These are phyloP conservation scores for Melitaea cinxia DNA, from an alignment of 1,140 invertebrate species.

Conservation along the genomic window DNA sequence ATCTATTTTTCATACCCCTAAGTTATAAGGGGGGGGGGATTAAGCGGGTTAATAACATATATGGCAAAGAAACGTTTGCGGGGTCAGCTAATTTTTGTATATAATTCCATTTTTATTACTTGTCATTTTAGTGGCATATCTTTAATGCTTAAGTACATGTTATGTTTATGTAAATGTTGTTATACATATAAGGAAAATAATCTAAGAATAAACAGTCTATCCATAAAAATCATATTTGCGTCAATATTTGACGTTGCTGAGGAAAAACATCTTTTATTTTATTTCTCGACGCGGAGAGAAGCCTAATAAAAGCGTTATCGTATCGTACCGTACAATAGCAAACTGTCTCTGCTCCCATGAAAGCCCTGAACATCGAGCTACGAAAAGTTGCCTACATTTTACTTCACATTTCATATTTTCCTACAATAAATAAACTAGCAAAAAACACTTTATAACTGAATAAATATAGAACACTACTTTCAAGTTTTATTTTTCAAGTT, in stretches of 20 bases:
- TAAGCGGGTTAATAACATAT: too few relatives aligned
- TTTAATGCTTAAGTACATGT: too few relatives aligned
- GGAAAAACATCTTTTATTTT: constrained; percentile 48
- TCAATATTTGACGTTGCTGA: constrained; percentile 26
- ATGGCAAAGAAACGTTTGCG: too few relatives aligned
- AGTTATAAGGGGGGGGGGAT: too few relatives aligned
- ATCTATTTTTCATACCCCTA: too few relatives aligned
- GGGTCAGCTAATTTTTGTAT: too few relatives aligned
- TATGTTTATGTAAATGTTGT: too few relatives aligned
- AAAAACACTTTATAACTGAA: too few relatives aligned
- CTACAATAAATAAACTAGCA: neutral
- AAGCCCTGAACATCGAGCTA: constrained; percentile 46
- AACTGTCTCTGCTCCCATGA: constrained; percentile 69
- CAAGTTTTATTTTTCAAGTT: too few relatives aligned
- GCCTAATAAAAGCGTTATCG: constrained; percentile 76
- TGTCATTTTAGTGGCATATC: too few relatives aligned
- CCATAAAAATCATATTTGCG: constrained; percentile 27
- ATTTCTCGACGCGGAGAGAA: constrained; percentile 41
- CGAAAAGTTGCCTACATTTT: constrained; percentile 21
- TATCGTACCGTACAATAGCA: constrained; percentile 66
- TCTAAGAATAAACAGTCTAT: constrained; percentile 9
- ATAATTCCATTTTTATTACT: too few relatives aligned
- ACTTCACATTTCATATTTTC: neutral
- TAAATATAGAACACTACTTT: too few relatives aligned
- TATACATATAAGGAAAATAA: neutral